Evolutionary conservation across 2,888 invertebrate species (phyloP), one percentile per base, ranked within the genome.

Genomic region (Yponomeuta sedellus): DNA sequence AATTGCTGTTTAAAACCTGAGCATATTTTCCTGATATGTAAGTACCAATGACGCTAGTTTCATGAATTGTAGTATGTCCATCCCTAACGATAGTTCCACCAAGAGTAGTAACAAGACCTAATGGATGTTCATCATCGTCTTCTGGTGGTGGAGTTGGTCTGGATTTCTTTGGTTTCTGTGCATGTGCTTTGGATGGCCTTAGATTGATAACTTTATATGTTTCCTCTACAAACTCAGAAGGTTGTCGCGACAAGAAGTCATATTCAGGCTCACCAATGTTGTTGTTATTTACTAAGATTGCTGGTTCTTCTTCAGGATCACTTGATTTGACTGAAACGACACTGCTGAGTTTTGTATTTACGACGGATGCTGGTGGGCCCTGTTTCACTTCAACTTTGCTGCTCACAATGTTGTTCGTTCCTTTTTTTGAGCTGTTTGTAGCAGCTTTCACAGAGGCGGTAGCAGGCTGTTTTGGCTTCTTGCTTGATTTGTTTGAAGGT

Each of bases 21-120:
- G 97, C 97, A 81, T 97, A 97, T 86, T 97, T 97, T 57, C 96
- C 96, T 64, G 95, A 95, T 75, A 97, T 96, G 78, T 95, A 96
- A 4, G 97, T 97, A 34, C 97, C 96, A 74, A 97, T 95, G n/a
- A 97, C 96, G 79, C 95, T 96, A 0, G 97, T 97, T 85, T 97
- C 97, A 77, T 96, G 96, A 8, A 97, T 94, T 0, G 97, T 97
- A 6, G 97, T 97, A 2, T 94, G 86, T 1, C 97, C 97, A 75
- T 96, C 96, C 78, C 95, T 95, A 5, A 97, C 94, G 67, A 96
- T 93, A 6, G 96, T 97, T 25, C 97, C 97, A 61, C 96, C 96
- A 65, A 97, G 92, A 75, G 95, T 96, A 8, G 97, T 96, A 0
- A 97, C 96, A 66, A 97, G 87, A 6, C 97, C 97, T 1, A 96